A percentile compares a stretch with the other conserved stretches of the same genome.
Conservation (phyloP, 2,888 invertebrate genomes). For the Lordiphosa fenestrarum region DNA sequence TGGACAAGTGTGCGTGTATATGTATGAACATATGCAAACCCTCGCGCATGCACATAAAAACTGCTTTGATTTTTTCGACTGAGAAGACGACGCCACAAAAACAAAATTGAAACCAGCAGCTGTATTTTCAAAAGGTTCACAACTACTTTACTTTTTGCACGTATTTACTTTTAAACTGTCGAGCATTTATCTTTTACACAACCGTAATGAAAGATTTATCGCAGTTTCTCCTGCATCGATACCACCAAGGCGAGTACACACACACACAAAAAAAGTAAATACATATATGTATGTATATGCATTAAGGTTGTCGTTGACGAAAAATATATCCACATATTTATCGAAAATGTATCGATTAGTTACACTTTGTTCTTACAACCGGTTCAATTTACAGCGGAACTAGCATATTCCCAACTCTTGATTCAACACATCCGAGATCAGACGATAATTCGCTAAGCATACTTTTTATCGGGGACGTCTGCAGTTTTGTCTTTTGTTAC, state of each 20-base stretch:
- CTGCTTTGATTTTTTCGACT: slow-evolving; percentile 6
- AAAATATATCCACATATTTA: no score
- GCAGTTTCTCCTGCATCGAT: slow-evolving; percentile 11
- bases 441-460: no score
- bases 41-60: slow-evolving; percentile 10
- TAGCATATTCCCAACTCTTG: no score
- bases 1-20: slow-evolving; percentile 1
- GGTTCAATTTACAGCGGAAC: no score
- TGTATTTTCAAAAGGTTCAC: not conserved
- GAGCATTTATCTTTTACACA: slow-evolving; percentile 9
- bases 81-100: not conserved
- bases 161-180: not conserved
- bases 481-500: no score
- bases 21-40: slow-evolving; percentile 1
- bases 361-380: no score
- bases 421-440: no score
- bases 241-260: slow-evolving; percentile 8
- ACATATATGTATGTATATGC: slow-evolving; percentile 10
- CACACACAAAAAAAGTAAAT: slow-evolving; percentile 12
- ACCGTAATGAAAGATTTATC: slow-evolving; percentile 9
- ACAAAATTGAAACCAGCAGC: not conserved
- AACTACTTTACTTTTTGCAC: slow-evolving; percentile 5
- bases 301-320: not conserved
- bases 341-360: no score
- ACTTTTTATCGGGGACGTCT: no score